Evolutionary conservation across 2,888 invertebrate genomes (phyloP).

Genomic region (Eupithecia centaureata): DNA sequence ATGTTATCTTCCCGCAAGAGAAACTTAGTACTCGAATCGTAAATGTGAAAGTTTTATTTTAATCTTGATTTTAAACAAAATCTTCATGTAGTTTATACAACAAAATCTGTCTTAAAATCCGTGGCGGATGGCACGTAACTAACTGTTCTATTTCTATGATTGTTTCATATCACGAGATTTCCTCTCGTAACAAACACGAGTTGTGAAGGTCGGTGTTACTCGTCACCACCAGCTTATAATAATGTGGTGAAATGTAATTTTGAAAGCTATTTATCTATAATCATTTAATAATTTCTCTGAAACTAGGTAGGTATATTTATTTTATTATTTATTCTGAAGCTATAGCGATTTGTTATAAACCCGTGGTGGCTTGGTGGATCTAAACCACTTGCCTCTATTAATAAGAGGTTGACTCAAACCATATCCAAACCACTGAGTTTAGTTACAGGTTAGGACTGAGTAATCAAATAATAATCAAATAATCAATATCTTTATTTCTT

Average conservation of each 20-base stretch:
- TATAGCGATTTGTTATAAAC: too few relatives aligned
- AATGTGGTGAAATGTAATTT: background rate
- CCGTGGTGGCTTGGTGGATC: too few relatives aligned
- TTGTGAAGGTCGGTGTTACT: conserved; percentile 33
- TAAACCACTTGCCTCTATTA: too few relatives aligned
- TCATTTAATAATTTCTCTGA: background rate
- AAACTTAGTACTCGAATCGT: background rate
- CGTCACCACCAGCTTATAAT: conserved; percentile 16
- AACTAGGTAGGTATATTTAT: too few relatives aligned
- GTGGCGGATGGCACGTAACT: conserved; percentile 33
- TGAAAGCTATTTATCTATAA: background rate
- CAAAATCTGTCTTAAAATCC: conserved; percentile 16
- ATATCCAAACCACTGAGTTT: too few relatives aligned
- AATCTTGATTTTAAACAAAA: background rate
- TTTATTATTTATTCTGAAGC: too few relatives aligned
- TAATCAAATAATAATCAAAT: too few relatives aligned
- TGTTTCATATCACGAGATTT: conserved; percentile 40
- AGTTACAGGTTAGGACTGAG: too few relatives aligned
- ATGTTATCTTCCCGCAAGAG: background rate
- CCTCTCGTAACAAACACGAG: conserved; percentile 42
- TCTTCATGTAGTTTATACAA: background rate
- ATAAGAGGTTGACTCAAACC: too few relatives aligned
- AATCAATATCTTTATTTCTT: too few relatives aligned
- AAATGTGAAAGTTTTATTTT: background rate
- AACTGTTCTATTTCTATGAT: conserved; percentile 39